phyloP scores from a whole-genome alignment of 2,888 invertebrate species.

The Acrobasis repandana region DNA sequence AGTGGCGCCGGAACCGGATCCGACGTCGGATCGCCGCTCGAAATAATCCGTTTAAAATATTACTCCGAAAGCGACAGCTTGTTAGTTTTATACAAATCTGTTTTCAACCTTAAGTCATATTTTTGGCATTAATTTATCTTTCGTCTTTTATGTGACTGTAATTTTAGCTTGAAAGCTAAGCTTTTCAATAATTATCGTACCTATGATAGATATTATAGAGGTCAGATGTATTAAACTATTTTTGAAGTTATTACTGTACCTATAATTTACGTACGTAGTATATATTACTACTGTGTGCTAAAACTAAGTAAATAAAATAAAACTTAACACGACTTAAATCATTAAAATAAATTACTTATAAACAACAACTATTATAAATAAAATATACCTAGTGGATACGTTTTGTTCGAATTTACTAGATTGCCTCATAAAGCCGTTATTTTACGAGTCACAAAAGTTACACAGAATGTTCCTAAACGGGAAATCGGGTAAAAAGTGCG shows the following conservation, averaged over 20 bases:
- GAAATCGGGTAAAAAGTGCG: background rate
- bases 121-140: background rate
- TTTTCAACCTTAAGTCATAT: slow-evolving; percentile 32
- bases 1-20: slow-evolving; percentile 71
- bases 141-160: background rate
- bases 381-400: background rate
- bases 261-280: too few relatives aligned
- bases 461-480: background rate
- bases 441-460: background rate
- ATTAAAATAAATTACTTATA: too few relatives aligned
- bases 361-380: too few relatives aligned
- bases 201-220: too few relatives aligned
- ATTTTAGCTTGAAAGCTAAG: too few relatives aligned
- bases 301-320: too few relatives aligned
- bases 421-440: background rate
- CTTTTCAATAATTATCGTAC: too few relatives aligned
- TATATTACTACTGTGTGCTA: too few relatives aligned
- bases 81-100: slow-evolving; percentile 11
- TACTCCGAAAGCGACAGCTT: slow-evolving; percentile 12
- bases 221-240: too few relatives aligned
- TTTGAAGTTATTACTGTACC: too few relatives aligned
- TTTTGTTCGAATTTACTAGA: slow-evolving; percentile 13
- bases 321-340: too few relatives aligned
- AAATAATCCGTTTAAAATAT: slow-evolving; percentile 69
- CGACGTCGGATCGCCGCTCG: slow-evolving; percentile 62